Evolutionary conservation across 1,140 invertebrate species (phyloP).

Genomic region (Cepaea nemoralis): DNA sequence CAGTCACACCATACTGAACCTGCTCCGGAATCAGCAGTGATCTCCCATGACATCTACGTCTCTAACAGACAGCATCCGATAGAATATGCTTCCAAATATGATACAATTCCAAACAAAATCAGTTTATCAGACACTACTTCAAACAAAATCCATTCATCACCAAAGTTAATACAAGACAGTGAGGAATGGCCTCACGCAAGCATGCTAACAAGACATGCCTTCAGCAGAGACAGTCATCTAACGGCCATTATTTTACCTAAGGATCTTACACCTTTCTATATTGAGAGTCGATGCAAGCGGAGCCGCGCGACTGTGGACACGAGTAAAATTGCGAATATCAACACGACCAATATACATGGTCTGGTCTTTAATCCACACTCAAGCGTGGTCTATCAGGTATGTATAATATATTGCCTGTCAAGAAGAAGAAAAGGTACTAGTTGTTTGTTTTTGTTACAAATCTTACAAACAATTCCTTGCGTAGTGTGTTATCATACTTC

Average conservation of each 20-base stretch:
- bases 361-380: slow-evolving; percentile 93
- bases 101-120: too few species aligned
- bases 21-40: too few species aligned
- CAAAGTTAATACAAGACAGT: not conserved
- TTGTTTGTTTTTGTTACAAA: too few species aligned
- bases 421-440: too few species aligned
- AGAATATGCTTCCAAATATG: too few species aligned
- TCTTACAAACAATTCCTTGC: too few species aligned
- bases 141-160: not conserved
- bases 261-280: not conserved
- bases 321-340: slow-evolving; percentile 74
- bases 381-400: slow-evolving; percentile 85
- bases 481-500: too few species aligned
- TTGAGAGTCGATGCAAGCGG: not conserved
- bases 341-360: slow-evolving; percentile 80
- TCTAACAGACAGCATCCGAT: too few species aligned
- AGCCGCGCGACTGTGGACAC: slow-evolving; percentile 77
- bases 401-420: not conserved
- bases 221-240: not conserved
- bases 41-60: too few species aligned
- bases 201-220: not conserved
- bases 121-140: too few species aligned
- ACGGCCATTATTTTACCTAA: slow-evolving; percentile 1
- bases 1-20: not conserved
- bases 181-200: not conserved